These are phyloP conservation scores for Mesembrinibis cayennensis DNA, from an alignment of 2,113 vertebrate genomes.

Conservation along the genomic window DNA sequence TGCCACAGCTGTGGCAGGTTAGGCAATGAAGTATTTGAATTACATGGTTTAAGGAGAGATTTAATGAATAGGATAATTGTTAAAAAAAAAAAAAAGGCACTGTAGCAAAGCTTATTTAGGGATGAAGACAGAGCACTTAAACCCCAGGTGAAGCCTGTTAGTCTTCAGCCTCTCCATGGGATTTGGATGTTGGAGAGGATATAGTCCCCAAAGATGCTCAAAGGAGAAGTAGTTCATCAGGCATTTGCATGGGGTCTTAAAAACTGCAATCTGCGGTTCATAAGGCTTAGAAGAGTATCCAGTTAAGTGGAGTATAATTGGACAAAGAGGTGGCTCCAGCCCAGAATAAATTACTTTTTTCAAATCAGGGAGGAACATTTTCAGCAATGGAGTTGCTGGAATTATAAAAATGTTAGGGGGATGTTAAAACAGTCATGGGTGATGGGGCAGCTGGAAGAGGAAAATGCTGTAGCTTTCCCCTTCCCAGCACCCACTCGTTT, in stretches of 20 bases:
- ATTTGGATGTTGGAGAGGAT: neutral
- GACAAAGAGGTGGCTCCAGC: neutral
- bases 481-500: neutral
- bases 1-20: neutral
- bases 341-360: neutral
- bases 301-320: neutral
- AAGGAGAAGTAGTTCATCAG: neutral
- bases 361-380: neutral
- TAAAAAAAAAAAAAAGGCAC: neutral
- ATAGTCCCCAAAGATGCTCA: neutral
- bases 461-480: neutral
- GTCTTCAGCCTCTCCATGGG: neutral
- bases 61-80: neutral
- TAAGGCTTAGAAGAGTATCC: neutral
- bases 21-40: neutral
- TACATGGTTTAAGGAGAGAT: neutral
- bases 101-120: neutral
- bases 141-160: neutral
- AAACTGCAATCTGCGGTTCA: neutral
- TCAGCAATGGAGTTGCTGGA: neutral
- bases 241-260: neutral
- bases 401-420: neutral
- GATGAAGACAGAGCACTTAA: neutral
- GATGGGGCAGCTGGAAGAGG: neutral
- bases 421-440: neutral